phyloP scores from a whole-genome alignment of 2,113 vertebrate genomes.

The Galemys pyrenaicus region DNA sequence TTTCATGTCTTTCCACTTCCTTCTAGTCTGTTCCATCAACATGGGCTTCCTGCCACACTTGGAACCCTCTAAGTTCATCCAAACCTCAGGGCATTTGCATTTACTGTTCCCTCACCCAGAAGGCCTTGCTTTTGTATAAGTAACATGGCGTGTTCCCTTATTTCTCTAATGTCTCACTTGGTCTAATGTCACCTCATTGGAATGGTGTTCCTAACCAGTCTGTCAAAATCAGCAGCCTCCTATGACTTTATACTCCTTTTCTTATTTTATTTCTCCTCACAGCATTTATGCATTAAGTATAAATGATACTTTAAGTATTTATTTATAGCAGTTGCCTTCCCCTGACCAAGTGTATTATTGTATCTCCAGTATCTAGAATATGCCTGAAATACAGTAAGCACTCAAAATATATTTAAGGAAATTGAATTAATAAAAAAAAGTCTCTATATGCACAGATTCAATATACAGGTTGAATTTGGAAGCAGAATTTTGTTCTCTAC shows the following conservation, averaged over 20 bases:
- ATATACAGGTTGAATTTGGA: background rate
- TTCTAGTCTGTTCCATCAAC: background rate
- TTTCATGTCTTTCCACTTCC: background rate
- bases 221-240: background rate
- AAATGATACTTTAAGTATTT: background rate
- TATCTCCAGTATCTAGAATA: background rate
- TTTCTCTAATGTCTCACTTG: background rate
- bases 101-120: background rate
- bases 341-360: background rate
- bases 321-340: background rate
- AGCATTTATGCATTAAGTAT: background rate
- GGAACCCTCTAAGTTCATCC: background rate
- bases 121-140: background rate
- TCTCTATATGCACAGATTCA: background rate
- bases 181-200: background rate
- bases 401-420: conserved; percentile 58
- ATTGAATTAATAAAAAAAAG: conserved; percentile 35
- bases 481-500: conserved; percentile 26
- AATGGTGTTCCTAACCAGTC: background rate
- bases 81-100: background rate
- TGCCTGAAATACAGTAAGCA: conserved; percentile 2
- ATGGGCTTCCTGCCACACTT: background rate
- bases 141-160: background rate
- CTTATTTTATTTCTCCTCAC: background rate
- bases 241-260: background rate